phyloP scores from a whole-genome alignment of 2,888 invertebrate species.

The Thelaira solivaga region DNA sequence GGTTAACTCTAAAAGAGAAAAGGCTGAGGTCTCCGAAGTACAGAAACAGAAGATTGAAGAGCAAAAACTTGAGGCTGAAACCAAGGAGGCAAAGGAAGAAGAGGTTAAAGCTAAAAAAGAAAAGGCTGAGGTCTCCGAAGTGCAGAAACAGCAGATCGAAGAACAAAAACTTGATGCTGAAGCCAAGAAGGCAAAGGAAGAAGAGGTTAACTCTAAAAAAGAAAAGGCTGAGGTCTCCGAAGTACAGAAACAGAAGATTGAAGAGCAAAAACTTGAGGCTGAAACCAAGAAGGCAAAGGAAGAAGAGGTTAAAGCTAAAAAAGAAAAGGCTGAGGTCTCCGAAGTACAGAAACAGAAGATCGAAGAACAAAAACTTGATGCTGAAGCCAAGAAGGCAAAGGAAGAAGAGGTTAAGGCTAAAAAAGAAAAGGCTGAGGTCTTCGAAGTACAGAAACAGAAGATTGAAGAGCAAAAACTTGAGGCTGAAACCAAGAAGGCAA shows the following conservation, averaged over 20 bases:
- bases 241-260: constrained; percentile 23
- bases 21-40: constrained; percentile 30
- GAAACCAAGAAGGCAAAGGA: not conserved
- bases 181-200: too few relatives aligned
- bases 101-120: not conserved
- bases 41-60: constrained; percentile 24
- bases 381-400: too few relatives aligned
- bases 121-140: constrained; percentile 47
- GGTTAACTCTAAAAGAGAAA: constrained; percentile 21
- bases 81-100: constrained; percentile 1
- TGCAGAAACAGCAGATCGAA: constrained; percentile 20
- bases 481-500: constrained; percentile 14
- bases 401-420: not conserved
- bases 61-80: constrained; percentile 23
- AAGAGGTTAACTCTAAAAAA: not conserved
- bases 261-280: not conserved
- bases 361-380: too few relatives aligned
- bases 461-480: constrained; percentile 11
- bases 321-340: not conserved
- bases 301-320: not conserved
- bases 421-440: constrained; percentile 26
- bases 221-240: constrained; percentile 40
- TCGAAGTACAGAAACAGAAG: constrained; percentile 35
- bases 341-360: too few relatives aligned
- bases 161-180: constrained; percentile 7